A percentile compares a stretch with the other conserved stretches of the same genome.
phyloP scores from a whole-genome alignment of 2,888 invertebrate species.

The Girardia tigrina region DNA sequence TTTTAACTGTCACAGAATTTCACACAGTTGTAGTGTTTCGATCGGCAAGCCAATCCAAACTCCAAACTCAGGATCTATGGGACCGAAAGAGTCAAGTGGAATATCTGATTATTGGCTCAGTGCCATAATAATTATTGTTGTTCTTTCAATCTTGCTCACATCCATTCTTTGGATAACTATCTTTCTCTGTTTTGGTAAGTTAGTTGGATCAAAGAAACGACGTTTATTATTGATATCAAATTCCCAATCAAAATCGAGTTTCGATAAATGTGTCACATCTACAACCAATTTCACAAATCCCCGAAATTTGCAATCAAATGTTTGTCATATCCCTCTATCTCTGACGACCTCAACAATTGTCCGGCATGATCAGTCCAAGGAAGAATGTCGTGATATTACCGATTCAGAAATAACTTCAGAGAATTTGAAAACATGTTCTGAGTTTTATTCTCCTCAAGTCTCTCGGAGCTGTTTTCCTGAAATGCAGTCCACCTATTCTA shows the following conservation, averaged over 20 bases:
- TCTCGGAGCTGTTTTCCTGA: neutral
- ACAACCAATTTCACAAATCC: neutral
- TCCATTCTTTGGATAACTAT: constrained; percentile 27
- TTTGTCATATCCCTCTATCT: neutral
- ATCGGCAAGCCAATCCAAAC: too few species aligned
- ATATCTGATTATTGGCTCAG: constrained; percentile 31
- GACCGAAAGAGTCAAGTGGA: neutral
- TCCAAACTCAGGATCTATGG: neutral
- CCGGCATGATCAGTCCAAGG: neutral
- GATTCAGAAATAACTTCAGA: neutral
- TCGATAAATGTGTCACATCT: neutral
- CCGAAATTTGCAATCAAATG: neutral
- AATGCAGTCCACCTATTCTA: neutral
- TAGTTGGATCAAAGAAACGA: neutral
- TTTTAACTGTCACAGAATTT: too few species aligned
- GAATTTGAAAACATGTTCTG: neutral
- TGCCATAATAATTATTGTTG: constrained; percentile 28
- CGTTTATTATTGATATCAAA: neutral
- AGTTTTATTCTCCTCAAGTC: neutral
- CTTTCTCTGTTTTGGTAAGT: neutral
- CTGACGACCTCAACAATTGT: neutral
- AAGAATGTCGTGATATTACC: neutral
- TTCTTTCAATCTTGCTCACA: constrained; percentile 29
- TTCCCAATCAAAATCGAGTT: neutral
- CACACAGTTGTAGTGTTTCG: too few species aligned